These are phyloP conservation scores for Dicerorhinus sumatrensis DNA, from an alignment of 2,113 vertebrate species.

Conservation along the genomic window DNA sequence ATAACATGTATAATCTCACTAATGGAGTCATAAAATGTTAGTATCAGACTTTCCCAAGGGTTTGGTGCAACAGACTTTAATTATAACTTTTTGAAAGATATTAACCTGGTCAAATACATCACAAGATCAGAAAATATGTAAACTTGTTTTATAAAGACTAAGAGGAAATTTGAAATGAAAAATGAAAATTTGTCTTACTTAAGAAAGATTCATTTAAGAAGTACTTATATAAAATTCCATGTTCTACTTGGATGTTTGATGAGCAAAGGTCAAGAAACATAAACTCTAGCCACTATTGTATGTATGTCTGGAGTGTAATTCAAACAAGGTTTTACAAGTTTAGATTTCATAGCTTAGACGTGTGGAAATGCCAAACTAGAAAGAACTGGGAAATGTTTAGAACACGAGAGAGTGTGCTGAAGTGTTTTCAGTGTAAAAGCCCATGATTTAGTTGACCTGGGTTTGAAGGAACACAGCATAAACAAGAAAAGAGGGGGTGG, in stretches of 20 bases:
- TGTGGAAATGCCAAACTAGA: conserved; percentile 75
- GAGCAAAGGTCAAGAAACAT: conserved; percentile 63
- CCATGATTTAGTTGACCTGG: background rate
- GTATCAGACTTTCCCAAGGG: conserved; percentile 7
- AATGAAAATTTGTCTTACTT: conserved; percentile 37
- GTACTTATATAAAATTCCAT: conserved; percentile 17
- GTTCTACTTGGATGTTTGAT: conserved; percentile 21
- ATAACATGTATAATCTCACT: background rate
- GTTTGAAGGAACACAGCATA: background rate
- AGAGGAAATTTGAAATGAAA: conserved; percentile 62
- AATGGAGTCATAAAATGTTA: conserved; percentile 30
- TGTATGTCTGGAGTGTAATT: conserved; percentile 67
- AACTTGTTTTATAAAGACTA: conserved; percentile 45
- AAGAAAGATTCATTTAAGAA: conserved; percentile 50
- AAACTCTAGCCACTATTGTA: conserved; percentile 60
- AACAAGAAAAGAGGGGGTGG: background rate
- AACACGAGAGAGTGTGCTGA: background rate
- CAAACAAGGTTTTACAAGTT: conserved; percentile 76
- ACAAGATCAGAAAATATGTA: conserved; percentile 44
- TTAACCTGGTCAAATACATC: conserved; percentile 12
- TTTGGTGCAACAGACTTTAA: background rate
- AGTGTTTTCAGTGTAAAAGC: background rate
- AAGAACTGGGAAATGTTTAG: conserved; percentile 56
- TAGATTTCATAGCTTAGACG: conserved; percentile 70
- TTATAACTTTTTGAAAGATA: conserved; percentile 49